Percentiles rank a stretch among this genome's conserved stretches.
phyloP scores from a whole-genome alignment of 2,113 vertebrate genomes.

The Urocynchramus pylzowi region DNA sequence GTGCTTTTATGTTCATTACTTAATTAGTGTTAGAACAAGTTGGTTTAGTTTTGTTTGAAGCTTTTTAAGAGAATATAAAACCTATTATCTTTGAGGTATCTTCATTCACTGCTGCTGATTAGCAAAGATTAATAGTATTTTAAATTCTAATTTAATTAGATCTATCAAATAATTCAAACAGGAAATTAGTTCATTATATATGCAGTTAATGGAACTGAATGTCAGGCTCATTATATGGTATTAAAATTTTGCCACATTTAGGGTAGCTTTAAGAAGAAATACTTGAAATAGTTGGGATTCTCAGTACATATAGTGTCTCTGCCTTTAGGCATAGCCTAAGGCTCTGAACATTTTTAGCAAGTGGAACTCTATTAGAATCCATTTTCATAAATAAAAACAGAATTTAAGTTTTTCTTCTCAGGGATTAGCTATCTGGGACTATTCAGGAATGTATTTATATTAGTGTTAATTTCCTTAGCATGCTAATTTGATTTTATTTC shows the following conservation, averaged over 20 bases:
- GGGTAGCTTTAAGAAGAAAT: constrained; percentile 13
- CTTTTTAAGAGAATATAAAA: background rate
- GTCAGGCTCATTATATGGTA: constrained; percentile 15
- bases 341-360: constrained; percentile 60
- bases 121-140: constrained; percentile 31
- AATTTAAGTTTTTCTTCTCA: constrained; percentile 25
- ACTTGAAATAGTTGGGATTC: constrained; percentile 47
- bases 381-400: constrained; percentile 62
- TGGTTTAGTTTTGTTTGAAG: background rate
- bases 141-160: constrained; percentile 34
- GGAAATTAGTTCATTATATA: constrained; percentile 19
- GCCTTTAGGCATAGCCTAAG: constrained; percentile 53
- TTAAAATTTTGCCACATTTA: constrained; percentile 23
- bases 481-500: constrained; percentile 55
- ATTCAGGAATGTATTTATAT: constrained; percentile 38
- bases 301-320: constrained; percentile 12
- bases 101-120: constrained; percentile 7
- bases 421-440: constrained; percentile 38
- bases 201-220: constrained; percentile 33
- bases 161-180: constrained; percentile 36
- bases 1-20: background rate
- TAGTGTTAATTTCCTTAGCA: constrained; percentile 29
- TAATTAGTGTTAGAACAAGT: background rate
- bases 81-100: background rate
- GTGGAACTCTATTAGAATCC: constrained; percentile 27